These are phyloP conservation scores for Phortica variegata DNA, from an alignment of 1,140 invertebrate species.

Conservation along the genomic window DNA sequence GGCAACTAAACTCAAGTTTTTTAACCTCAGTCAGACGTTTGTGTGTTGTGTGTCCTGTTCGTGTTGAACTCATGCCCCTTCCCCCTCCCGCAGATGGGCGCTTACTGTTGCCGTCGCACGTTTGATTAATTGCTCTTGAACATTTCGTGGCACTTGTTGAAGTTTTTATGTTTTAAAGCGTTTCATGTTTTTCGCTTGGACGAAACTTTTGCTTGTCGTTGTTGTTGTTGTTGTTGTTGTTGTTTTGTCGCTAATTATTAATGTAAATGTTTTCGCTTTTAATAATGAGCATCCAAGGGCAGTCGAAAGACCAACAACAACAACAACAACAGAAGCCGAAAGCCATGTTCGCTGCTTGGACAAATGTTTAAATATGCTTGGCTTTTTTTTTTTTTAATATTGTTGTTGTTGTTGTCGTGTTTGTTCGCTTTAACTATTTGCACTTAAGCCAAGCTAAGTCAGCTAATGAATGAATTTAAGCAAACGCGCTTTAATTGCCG, in stretches of 20 bases:
- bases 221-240: not conserved
- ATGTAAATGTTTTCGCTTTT: conserved; percentile 54
- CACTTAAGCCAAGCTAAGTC: too few species aligned
- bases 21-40: conserved; percentile 15
- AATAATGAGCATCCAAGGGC: conserved; percentile 15
- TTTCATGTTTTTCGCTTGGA: conserved; percentile 11
- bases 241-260: conserved; percentile 44
- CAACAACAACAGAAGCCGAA: too few species aligned
- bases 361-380: conserved; percentile 12
- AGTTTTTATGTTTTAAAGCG: conserved; percentile 31
- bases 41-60: not conserved
- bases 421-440: too few species aligned
- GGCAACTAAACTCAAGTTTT: conserved; percentile 16
- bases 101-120: not conserved
- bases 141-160: conserved; percentile 22
- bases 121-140: conserved; percentile 49
- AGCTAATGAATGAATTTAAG: conserved; percentile 3
- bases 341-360: conserved; percentile 3
- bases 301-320: too few species aligned
- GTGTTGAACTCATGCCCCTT: not conserved
- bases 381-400: too few species aligned
- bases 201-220: too few species aligned
- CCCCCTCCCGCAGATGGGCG: too few species aligned
- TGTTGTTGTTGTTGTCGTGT: too few species aligned
- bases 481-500: conserved; percentile 28